A percentile compares a stretch with the other conserved stretches of the same genome.
Evolutionary conservation across 2,888 invertebrate species (phyloP).

Genomic region (Dynastes tityus): DNA sequence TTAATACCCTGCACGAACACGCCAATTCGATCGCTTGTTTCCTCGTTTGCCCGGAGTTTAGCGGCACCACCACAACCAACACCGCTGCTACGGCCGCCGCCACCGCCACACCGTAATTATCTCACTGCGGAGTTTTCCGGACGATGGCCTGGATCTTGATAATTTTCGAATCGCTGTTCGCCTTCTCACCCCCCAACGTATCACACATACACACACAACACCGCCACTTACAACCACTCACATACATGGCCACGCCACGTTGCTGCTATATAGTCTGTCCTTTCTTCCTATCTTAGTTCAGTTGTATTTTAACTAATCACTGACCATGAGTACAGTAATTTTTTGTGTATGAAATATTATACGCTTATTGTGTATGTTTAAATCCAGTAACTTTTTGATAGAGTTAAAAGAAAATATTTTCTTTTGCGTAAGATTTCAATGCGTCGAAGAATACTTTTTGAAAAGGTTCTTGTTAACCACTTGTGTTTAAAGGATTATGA

Average conservation of each 20-base stretch:
- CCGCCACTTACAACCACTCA: background rate
- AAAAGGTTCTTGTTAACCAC: too few relatives aligned
- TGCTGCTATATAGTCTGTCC: too few relatives aligned
- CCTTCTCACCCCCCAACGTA: background rate
- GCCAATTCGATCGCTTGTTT: background rate
- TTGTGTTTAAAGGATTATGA: too few relatives aligned
- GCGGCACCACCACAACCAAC: background rate
- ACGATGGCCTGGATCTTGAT: constrained; percentile 59
- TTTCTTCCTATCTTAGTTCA: too few relatives aligned
- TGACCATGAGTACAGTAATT: too few relatives aligned
- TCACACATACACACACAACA: background rate
- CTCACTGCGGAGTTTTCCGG: constrained; percentile 57
- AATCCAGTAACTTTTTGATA: too few relatives aligned
- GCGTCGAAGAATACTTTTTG: too few relatives aligned
- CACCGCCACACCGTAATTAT: constrained; percentile 34
- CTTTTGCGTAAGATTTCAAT: too few relatives aligned
- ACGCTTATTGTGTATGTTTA: too few relatives aligned
- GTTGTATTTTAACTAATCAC: too few relatives aligned
- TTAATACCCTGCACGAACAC: constrained; percentile 3
- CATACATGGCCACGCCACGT: background rate
- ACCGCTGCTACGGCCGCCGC: background rate
- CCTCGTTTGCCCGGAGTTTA: background rate
- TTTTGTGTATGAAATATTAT: too few relatives aligned
- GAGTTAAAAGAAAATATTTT: too few relatives aligned
- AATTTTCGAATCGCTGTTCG: constrained; percentile 54